These are phyloP conservation scores for Acronicta aceris DNA, from an alignment of 2,888 invertebrate genomes.

Conservation along the genomic window DNA sequence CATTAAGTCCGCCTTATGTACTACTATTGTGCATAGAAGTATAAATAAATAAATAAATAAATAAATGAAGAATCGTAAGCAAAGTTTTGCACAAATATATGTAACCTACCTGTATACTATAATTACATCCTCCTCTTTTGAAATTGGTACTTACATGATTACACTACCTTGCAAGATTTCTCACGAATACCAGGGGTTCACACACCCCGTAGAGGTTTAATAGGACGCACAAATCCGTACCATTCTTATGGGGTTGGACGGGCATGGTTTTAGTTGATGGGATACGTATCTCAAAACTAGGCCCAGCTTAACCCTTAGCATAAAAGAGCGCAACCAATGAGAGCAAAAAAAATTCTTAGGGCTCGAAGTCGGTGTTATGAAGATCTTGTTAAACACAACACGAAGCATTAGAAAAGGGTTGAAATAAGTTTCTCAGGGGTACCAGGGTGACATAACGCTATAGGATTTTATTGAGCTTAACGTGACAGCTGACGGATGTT, in stretches of 20 bases:
- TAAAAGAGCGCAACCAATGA: background rate
- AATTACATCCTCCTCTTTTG: too few species aligned
- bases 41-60: too few species aligned
- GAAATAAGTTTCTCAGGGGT: constrained; percentile 17
- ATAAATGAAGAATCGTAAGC: too few species aligned
- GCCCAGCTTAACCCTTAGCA: constrained; percentile 1
- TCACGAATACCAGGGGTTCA: constrained; percentile 34
- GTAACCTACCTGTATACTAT: too few species aligned
- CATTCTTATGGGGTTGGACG: constrained; percentile 8
- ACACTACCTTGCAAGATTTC: constrained; percentile 10
- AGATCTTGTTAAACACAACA: background rate
- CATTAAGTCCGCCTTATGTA: too few species aligned
- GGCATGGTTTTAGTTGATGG: background rate
- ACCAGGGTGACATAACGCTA: constrained; percentile 28
- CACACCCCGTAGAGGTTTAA: constrained; percentile 2
- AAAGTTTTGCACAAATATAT: too few species aligned
- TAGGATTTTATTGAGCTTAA: constrained; percentile 14
- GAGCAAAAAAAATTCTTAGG: too few species aligned
- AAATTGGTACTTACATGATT: background rate
- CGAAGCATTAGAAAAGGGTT: constrained; percentile 20
- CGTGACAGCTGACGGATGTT: constrained; percentile 29
- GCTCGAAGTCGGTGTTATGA: background rate
- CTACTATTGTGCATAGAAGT: too few species aligned
- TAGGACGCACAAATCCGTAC: constrained; percentile 7
- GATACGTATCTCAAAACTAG: too few species aligned